These are phyloP conservation scores for Yponomeuta evonymella DNA, from an alignment of 2,888 invertebrate genomes.

Conservation along the genomic window DNA sequence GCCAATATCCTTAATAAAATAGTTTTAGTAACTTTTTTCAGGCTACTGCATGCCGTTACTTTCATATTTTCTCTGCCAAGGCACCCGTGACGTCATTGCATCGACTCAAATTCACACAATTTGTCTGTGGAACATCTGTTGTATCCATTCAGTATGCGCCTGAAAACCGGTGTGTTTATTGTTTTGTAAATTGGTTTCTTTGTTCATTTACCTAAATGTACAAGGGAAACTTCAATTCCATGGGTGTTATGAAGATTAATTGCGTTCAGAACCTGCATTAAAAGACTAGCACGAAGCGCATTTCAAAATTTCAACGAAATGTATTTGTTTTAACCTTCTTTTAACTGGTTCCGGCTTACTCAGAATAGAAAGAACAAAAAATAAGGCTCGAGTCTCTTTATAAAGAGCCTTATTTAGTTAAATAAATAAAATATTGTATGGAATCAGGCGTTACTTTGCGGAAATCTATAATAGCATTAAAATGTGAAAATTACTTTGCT, in stretches of 20 bases:
- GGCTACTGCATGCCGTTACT: background rate
- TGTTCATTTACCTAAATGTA: background rate
- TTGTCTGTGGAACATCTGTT: background rate
- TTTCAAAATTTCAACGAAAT: no score
- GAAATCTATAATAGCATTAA: no score
- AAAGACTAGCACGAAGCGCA: no score
- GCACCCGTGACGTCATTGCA: background rate
- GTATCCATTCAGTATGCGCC: background rate
- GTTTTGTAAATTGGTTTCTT: constrained; percentile 11
- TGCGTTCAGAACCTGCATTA: background rate
- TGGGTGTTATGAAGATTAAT: background rate
- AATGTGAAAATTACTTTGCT: no score
- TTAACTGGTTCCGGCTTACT: no score
- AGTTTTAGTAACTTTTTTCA: background rate
- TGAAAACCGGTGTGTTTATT: constrained; percentile 3
- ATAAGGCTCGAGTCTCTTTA: no score
- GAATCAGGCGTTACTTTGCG: no score
- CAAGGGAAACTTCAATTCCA: background rate
- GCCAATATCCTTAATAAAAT: no score
- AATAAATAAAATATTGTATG: no score
- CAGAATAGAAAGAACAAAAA: no score
- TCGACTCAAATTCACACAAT: background rate
- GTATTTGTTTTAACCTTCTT: no score
- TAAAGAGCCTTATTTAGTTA: no score
- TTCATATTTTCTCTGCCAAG: background rate